These are phyloP conservation scores for Actinia equina DNA, from an alignment of 64 coral and sea anemone species.

Conservation along the genomic window DNA sequence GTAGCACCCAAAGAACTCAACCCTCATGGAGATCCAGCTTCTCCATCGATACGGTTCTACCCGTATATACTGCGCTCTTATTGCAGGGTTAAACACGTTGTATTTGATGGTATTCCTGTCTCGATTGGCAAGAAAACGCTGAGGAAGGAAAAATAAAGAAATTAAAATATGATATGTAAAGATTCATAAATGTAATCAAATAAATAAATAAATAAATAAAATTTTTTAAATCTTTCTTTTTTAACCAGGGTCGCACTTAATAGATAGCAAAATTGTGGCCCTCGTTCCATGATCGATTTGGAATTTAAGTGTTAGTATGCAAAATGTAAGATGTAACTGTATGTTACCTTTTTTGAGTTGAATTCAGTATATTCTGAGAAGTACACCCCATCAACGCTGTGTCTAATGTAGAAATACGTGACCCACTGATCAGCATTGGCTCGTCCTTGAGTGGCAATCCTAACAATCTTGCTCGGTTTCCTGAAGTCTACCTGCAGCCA, in stretches of 20 bases:
- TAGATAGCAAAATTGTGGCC: too few species aligned
- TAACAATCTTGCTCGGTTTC: constrained; percentile 67
- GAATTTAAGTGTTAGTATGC: too few species aligned
- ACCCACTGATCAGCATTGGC: constrained; percentile 82
- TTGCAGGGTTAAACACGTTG: constrained; percentile 45
- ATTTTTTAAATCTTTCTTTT: too few species aligned
- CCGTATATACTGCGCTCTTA: constrained; percentile 49
- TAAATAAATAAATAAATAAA: too few species aligned
- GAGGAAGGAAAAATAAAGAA: neutral
- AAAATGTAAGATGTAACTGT: too few species aligned
- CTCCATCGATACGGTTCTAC: constrained; percentile 44
- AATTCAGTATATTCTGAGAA: constrained; percentile 49
- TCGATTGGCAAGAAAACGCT: constrained; percentile 45
- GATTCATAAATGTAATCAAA: neutral
- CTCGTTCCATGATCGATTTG: too few species aligned
- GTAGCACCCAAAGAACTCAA: constrained; percentile 61
- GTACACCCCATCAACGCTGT: constrained; percentile 76
- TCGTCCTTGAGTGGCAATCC: constrained; percentile 74
- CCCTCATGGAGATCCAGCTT: constrained; percentile 42
- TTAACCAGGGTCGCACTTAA: too few species aligned
- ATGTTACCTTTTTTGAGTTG: constrained; percentile 45
- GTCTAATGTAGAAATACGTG: constrained; percentile 43
- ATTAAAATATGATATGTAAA: neutral
- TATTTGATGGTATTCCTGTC: constrained; percentile 53
- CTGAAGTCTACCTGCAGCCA: constrained; percentile 77